These are phyloP conservation scores for Apis florea DNA, from an alignment of 1,140 invertebrate species.

Conservation along the genomic window DNA sequence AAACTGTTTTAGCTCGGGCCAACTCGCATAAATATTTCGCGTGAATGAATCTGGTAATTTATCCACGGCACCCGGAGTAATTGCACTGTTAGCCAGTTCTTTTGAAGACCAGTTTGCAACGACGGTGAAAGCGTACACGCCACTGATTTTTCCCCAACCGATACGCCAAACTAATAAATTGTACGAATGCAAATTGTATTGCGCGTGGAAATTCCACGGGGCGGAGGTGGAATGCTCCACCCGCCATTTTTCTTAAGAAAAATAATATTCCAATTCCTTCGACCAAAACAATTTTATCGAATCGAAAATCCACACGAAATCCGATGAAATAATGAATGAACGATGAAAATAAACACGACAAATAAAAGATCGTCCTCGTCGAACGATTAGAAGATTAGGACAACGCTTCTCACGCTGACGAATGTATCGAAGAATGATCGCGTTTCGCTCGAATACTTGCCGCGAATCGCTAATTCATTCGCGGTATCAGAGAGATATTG, in stretches of 20 bases:
- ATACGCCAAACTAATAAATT: background rate
- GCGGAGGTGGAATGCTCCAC: too few relatives aligned
- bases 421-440: background rate
- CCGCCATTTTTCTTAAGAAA: too few relatives aligned
- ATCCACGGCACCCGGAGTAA: background rate
- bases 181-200: background rate
- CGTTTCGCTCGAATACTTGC: constrained; percentile 22
- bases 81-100: background rate
- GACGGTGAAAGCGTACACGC: background rate
- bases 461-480: constrained; percentile 40
- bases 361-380: too few relatives aligned
- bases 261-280: too few relatives aligned
- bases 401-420: too few relatives aligned
- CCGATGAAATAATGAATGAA: too few relatives aligned
- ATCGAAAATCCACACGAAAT: too few relatives aligned
- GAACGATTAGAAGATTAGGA: too few relatives aligned
- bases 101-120: constrained; percentile 10
- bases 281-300: too few relatives aligned
- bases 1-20: too few relatives aligned
- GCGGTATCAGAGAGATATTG: constrained; percentile 10
- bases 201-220: background rate
- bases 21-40: background rate
- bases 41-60: constrained; percentile 9
- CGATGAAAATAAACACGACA: too few relatives aligned
- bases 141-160: background rate